A percentile compares a stretch with the other conserved stretches of the same genome.
Conservation (phyloP, 2,113 vertebrate species). For the Lophochroa leadbeateri region DNA sequence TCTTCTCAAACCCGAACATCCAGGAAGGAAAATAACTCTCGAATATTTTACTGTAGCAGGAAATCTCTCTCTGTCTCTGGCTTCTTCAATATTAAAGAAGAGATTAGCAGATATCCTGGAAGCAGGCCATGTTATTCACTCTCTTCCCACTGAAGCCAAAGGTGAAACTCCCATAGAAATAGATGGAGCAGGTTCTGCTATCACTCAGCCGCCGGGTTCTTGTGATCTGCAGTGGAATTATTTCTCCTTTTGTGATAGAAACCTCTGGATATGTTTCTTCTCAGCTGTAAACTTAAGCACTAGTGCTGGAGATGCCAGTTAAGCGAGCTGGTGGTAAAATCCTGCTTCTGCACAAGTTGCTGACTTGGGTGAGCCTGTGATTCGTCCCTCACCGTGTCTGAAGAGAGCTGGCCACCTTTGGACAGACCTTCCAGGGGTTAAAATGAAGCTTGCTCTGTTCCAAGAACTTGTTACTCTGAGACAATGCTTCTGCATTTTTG, state of each 20-base stretch:
- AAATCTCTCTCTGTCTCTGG: conserved; percentile 51
- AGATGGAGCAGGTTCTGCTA: conserved; percentile 18
- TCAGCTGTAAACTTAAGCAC: neutral
- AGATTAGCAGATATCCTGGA: conserved; percentile 59
- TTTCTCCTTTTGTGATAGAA: conserved; percentile 27
- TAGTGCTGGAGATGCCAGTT: neutral
- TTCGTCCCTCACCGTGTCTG: neutral
- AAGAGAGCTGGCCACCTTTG: neutral
- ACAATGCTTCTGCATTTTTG: conserved; percentile 63
- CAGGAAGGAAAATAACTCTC: conserved; percentile 50
- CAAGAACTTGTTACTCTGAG: conserved; percentile 60
- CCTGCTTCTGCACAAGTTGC: conserved; percentile 2
- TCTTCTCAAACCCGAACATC: conserved; percentile 21
- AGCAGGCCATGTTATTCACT: conserved; percentile 28
- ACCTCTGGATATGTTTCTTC: conserved; percentile 1
- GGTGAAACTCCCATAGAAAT: conserved; percentile 38
- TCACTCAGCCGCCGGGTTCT: neutral
- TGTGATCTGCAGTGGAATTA: neutral
- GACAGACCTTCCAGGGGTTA: conserved; percentile 20
- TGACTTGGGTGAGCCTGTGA: neutral
- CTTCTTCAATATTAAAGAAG: conserved; percentile 55
- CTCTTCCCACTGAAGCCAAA: conserved; percentile 37
- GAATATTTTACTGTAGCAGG: conserved; percentile 41
- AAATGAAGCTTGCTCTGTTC: conserved; percentile 12
- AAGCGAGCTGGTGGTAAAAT: neutral